These are phyloP conservation scores for Lepidochrysops patricia DNA, from an alignment of 2,888 invertebrate genomes.

Conservation along the genomic window DNA sequence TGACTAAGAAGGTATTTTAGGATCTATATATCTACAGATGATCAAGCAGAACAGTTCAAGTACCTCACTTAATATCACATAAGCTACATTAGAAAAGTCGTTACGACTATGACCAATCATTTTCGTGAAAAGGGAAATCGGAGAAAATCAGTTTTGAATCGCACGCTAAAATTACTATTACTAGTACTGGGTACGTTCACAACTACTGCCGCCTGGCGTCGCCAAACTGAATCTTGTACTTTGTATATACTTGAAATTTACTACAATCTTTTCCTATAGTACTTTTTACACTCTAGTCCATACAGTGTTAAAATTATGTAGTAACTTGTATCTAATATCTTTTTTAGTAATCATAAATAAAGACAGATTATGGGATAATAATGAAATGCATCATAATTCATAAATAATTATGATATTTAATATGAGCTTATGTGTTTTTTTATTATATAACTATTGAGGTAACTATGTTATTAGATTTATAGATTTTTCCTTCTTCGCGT, in stretches of 20 bases:
- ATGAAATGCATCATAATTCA: background rate
- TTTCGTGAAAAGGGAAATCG: conserved; percentile 10
- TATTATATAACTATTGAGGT: background rate
- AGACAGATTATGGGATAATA: background rate
- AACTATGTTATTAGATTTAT: no score
- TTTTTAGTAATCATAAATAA: background rate
- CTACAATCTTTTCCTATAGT: no score
- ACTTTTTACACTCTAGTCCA: no score
- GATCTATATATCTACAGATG: no score
- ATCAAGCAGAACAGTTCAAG: background rate
- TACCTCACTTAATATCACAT: background rate
- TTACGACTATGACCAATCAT: background rate
- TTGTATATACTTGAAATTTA: no score
- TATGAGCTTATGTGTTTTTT: background rate
- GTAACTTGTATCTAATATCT: no score
- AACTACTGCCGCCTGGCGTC: no score
- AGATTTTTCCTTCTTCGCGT: no score
- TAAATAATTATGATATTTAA: background rate
- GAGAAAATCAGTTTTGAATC: background rate
- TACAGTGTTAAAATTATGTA: no score
- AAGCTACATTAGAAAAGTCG: background rate
- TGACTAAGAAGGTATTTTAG: no score
- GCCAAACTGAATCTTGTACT: no score
- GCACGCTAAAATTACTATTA: background rate
- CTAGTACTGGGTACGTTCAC: no score